Evolutionary conservation across 53 echinoderm and acorn worm species (phyloP).

Genomic region (Pentamera pediparva): DNA sequence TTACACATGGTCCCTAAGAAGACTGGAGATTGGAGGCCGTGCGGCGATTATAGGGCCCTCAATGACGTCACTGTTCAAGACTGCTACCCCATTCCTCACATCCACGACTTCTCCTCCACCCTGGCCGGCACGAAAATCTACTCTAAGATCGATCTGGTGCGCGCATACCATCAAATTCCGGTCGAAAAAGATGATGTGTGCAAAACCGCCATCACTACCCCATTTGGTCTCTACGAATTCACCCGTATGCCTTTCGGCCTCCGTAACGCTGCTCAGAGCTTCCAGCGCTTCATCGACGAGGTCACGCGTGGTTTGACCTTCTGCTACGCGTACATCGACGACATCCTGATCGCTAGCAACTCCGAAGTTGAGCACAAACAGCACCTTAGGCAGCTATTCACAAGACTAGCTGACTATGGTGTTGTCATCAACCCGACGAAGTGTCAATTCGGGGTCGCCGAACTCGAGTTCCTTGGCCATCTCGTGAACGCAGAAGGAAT

Average conservation of each 20-base stretch:
- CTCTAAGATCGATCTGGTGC: slow-evolving; percentile 39
- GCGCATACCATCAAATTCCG: slow-evolving; percentile 52
- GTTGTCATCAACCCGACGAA: slow-evolving; percentile 32
- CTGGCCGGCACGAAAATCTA: slow-evolving; percentile 19
- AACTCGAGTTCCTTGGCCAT: slow-evolving; percentile 28
- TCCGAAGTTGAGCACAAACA: slow-evolving; percentile 10
- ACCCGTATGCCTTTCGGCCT: slow-evolving; percentile 41
- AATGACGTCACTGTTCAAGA: no score
- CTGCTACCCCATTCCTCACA: slow-evolving; percentile 37
- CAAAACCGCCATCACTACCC: slow-evolving; percentile 41
- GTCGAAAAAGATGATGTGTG: slow-evolving; percentile 28
- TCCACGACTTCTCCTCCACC: slow-evolving; percentile 32
- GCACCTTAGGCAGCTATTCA: slow-evolving; percentile 25
- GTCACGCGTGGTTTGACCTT: slow-evolving; percentile 12
- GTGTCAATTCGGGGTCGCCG: neutral
- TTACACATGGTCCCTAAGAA: slow-evolving; percentile 45
- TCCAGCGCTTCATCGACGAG: slow-evolving; percentile 40
- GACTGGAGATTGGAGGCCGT: slow-evolving; percentile 41
- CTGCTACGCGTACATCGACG: slow-evolving; percentile 35
- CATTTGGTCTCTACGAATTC: slow-evolving; percentile 35
- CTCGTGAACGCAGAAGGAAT: slow-evolving; percentile 12
- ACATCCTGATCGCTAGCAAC: slow-evolving; percentile 25
- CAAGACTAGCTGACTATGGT: slow-evolving; percentile 16
- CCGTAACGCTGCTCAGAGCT: slow-evolving; percentile 24
- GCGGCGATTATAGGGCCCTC: slow-evolving; percentile 34